Percentiles rank a stretch among this genome's conserved stretches.
These are phyloP conservation scores for Scaptomyza caliginosa DNA, from an alignment of 2,888 invertebrate genomes.

Conservation along the genomic window DNA sequence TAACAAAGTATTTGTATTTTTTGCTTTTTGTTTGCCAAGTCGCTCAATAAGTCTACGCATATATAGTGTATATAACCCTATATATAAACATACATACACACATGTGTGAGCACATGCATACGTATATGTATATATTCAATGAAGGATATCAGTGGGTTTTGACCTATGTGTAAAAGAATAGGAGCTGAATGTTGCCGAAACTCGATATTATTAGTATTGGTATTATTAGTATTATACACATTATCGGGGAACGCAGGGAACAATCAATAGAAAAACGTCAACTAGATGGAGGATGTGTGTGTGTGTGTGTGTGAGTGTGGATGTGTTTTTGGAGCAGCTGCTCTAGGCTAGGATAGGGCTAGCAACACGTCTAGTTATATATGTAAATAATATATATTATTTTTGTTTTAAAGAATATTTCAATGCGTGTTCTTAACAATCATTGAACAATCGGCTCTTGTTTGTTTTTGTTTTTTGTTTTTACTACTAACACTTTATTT, in stretches of 20 bases:
- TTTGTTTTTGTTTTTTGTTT: conserved; percentile 45
- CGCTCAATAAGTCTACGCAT: conserved; percentile 39
- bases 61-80: conserved; percentile 14
- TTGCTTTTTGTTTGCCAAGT: conserved; percentile 20
- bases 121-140: conserved; percentile 25
- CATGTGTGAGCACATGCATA: conserved; percentile 9
- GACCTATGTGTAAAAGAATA: conserved; percentile 15
- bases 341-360: conserved; percentile 36
- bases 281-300: conserved; percentile 21
- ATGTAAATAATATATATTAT: not conserved
- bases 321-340: conserved; percentile 36
- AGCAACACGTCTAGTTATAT: conserved; percentile 47
- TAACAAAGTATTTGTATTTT: conserved; percentile 69
- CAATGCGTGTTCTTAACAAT: conserved; percentile 59
- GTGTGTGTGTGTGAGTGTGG: conserved; percentile 6
- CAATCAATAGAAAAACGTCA: conserved; percentile 37
- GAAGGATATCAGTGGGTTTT: conserved; percentile 45
- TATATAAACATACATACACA: conserved; percentile 25
- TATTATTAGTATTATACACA: conserved; percentile 38
- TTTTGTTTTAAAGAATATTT: conserved; percentile 31
- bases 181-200: conserved; percentile 44
- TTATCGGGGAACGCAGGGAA: conserved; percentile 28
- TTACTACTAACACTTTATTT: conserved; percentile 67
- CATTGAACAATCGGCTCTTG: conserved; percentile 53
- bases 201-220: conserved; percentile 14